These are phyloP conservation scores for Leptopilina boulardi DNA, from an alignment of 1,140 invertebrate species.

Conservation along the genomic window DNA sequence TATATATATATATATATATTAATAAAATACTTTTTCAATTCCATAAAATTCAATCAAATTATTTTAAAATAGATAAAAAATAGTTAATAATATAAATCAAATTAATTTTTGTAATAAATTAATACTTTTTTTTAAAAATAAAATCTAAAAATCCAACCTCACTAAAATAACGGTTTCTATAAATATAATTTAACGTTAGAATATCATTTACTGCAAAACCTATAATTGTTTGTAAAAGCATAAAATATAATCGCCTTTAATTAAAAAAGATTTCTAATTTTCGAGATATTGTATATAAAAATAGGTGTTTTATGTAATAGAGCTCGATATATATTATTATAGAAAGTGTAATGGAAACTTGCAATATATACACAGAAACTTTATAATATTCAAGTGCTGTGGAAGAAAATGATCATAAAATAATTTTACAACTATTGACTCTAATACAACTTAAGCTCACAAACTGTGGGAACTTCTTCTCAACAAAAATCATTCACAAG, in stretches of 20 bases:
- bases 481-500: slow-evolving; percentile 2
- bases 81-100: too few relatives aligned
- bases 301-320: slow-evolving; percentile 8
- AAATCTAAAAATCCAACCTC: too few relatives aligned
- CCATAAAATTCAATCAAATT: too few relatives aligned
- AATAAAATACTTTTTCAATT: too few relatives aligned
- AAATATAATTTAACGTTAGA: background rate
- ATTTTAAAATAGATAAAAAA: too few relatives aligned
- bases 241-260: slow-evolving; percentile 1
- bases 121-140: too few relatives aligned
- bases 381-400: background rate
- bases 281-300: background rate
- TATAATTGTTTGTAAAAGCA: background rate
- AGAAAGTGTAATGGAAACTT: slow-evolving; percentile 31
- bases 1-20: too few relatives aligned
- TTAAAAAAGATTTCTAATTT: slow-evolving; percentile 26
- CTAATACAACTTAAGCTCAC: background rate
- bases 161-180: background rate
- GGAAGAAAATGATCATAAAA: slow-evolving; percentile 17
- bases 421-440: slow-evolving; percentile 8
- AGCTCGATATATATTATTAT: slow-evolving; percentile 25
- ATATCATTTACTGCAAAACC: background rate
- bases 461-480: slow-evolving; percentile 18
- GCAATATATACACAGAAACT: background rate
- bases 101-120: too few relatives aligned